Base-by-base conservation (phyloP, 2,113 vertebrate species). In the Macrotis lagotis region DNA sequence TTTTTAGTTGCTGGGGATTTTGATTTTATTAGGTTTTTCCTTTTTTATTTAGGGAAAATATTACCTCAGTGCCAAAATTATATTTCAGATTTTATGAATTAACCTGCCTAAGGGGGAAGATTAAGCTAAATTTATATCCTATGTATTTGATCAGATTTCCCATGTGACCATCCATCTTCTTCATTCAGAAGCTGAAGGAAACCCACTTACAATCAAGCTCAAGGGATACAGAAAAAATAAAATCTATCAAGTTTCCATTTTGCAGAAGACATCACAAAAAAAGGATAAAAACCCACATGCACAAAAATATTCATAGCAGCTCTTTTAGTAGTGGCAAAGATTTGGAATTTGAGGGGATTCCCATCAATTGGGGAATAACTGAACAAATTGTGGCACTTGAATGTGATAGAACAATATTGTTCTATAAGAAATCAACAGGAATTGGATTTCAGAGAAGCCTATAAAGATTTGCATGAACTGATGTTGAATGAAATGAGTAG, bases 1-100 rank as follows among this genome's bases (percentile, higher is more conserved):
- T 91, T 98, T 97, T 96, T 94, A 92, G 92, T 0, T 91, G 92
- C 96, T 97, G 92, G 48, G 91, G 90, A 53, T 94, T 97, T 97
- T 94, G 94, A 52, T 94, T 96, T 97, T 94, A 89, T 92, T 97
- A 91, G 8, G n/a, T 96, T 97, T 98, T 98, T 96, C 95, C 95
- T 89, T 93, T 47, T 97, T 96, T 96, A 96, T 95, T 74, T 97
- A 97, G 92, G 24, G 90, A 83, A 94, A 96, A 96, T 50, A 83
- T 96, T 95, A 96, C 94, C 96, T 95, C 95, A 93, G 94, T 88
- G 92, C 48, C 93, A 92, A 92, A 96, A 95, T 93, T 96, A 92
- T 95, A 96, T 94, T 97, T 98, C 94, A 94, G 37, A 90, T 92
- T 97, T 93, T 94, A 94, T 95, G 53, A 96, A 98, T 95, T 90